Base-by-base conservation (phyloP, 2,113 vertebrate genomes). In the Neoarius graeffei region DNA sequence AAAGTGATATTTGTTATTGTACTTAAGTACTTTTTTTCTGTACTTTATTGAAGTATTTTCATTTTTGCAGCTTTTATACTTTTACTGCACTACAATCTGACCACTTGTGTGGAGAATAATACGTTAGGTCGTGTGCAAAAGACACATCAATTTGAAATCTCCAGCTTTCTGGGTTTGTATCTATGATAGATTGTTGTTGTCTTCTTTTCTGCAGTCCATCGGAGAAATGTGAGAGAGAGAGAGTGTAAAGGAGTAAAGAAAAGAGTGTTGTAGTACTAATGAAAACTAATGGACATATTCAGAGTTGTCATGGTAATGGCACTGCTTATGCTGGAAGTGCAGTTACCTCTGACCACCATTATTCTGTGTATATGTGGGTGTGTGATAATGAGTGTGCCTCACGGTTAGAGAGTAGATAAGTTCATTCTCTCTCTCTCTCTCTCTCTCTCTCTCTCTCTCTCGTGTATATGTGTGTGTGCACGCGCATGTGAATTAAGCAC, bases 261-360 rank as follows among this genome's bases (percentile, higher is more conserved):
- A 42, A 48, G 54, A 56, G 30, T 27, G 73, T 69, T 83, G 57
- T 85, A 82, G 54, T 85, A 35, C 19, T 81, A 89, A 85, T 57
- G 66, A 69, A 86, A 77, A 81, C 25, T 67, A 88, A 83, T 57
- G 57, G 67, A 85, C 77, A 74, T 77, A 83, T 83, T 54, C 42
- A 74, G 62, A 81, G 90, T 91, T 91, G 88, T 87, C 85, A 88
- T 91, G 89, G 86, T 82, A 71, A 91, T 88, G 85, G 35, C 85
- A 89, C 83, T 86, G 69, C 57, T 87, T 62, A 79, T 88, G 85
- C 84, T 86, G 79, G 81, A 86, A 84, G 67, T 27, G 23, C 74
- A 86, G 69, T 85, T 83, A 86, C 80, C 69, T 88, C 85, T 85
- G 84, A 87, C 57, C 77, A 85, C 60, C 66, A 67, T 71, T 85